Evolutionary conservation across 1,140 invertebrate species (phyloP), one percentile per base, ranked within the genome.

Genomic region (Nasonia giraulti): DNA sequence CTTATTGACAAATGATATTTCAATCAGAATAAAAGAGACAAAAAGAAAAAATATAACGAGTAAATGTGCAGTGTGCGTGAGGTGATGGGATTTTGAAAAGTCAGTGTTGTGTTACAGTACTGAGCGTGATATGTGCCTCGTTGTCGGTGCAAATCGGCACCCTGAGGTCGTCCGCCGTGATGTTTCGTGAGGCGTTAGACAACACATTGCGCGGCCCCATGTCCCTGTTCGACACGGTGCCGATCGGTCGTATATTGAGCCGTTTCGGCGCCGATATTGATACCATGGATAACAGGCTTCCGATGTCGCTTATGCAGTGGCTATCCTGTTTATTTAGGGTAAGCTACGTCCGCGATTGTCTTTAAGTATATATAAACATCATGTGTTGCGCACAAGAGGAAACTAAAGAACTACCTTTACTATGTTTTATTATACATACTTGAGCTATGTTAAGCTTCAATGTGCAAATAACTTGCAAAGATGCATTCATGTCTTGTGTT

Each of bases 171-270:
- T 95, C 96, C 88, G 93, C 93, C 87, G 88, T 94, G 87, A 94
- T 98, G 80, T 95, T 96, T 92, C 92, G 93, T 87, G 92, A 92
- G 77, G 92, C 97, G 89, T 95, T 98, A 82, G 91, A 92, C 85
- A 94, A 95, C 89, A 94, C 96, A 86, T 93, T 98, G 87, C 95
- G 95, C 87, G 94, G 95, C 87, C 97, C 97, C 69, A 92, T 95
- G 93, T 91, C 94, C 87, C 98, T 98, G 94, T 98, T 97, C 94
- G 97, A 98, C 92, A 95, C 96, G 87, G 98, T 97, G 87, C 97
- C 97, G 74, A 91, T 96, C 84, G 97, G 97, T 89, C 94, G 97
- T 89, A 95, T 98, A 89, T 93, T 98, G 88, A 98, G 97, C 93
- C 94, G 96, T 89, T 98, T 98, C 93, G 95, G 95, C 92, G 97